Base-by-base conservation (phyloP, 2,113 vertebrate genomes). In the Myocastor coypus region DNA sequence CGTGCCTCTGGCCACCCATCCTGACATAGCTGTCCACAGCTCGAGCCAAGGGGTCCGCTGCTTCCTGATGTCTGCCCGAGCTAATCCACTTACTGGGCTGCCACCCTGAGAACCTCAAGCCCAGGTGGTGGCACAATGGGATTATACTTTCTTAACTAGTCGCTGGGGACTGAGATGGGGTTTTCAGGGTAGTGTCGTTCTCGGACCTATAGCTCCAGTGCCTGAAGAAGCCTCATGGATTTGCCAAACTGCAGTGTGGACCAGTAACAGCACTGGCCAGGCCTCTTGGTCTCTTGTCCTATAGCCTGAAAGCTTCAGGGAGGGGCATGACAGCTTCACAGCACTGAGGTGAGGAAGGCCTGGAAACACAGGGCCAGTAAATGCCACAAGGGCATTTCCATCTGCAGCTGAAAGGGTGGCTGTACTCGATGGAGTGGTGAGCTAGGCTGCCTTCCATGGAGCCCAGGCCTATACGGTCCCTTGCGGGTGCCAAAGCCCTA, bases 181-280 rank as follows among this genome's bases (percentile, higher is more conserved):
- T 19, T 22, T 0, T 8, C 30, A 69, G n/a, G 13, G 3, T 10
- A 2, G 81, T 4, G 7, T 20, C 4, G 10, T 61, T 59, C 20
- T 0, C 0, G 20, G 50, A 69, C 9, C 1, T 1, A 37, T 61
- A 7, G 34, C 8, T 37, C 55, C 8, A 68, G 68, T 3, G 7
- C 22, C 24, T 32, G 32, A 0, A 11, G 28, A 46, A 57, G 55
- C 83, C 26, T 32, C 7, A 11, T 22, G 19, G 16, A 64, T n/a
- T 80, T 78, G 42, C 55, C 30, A 26, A 52, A 40, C 69, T 16
- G 20, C 30, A 5, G 34, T 34, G 14, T 0, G 2, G 82, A 69
- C 46, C 59, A 20, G 32, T 7, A 14, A 11, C 12, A 64, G 50
- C 2, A 2, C 17, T 4, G 19, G 50, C 55, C 9, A 2, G 34